A percentile compares a stretch with the other conserved stretches of the same genome.
Conservation (phyloP, 2,888 invertebrate species). For the Cephus spinipes region DNA sequence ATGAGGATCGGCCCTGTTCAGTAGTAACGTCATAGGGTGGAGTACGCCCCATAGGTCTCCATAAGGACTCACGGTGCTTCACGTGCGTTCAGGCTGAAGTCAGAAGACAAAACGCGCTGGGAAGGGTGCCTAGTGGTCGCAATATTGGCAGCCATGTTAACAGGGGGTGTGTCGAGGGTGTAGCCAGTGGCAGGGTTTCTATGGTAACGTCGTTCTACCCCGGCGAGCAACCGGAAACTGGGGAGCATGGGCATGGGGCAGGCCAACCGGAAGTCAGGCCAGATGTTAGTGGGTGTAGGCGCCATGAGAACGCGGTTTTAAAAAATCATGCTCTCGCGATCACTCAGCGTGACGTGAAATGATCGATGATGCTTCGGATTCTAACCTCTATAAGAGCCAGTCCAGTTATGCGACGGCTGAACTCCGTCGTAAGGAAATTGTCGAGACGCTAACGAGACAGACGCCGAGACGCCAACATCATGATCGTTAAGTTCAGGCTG, state of each 20-base stretch:
- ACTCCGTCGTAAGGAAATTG: not conserved
- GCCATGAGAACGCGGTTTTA: slow-evolving; percentile 17
- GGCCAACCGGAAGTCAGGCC: slow-evolving; percentile 22
- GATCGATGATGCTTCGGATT: slow-evolving; percentile 37
- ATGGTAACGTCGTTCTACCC: slow-evolving; percentile 55
- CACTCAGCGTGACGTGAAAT: slow-evolving; percentile 45
- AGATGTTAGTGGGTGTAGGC: slow-evolving; percentile 1
- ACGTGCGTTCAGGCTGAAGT: not conserved
- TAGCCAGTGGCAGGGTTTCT: slow-evolving; percentile 45
- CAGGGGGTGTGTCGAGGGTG: slow-evolving; percentile 54
- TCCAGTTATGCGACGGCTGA: not conserved
- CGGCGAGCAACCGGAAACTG: slow-evolving; percentile 25
- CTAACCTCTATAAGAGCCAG: not conserved
- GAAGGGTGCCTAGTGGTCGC: slow-evolving; percentile 15
- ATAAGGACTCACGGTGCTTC: not conserved
- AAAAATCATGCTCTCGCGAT: slow-evolving; percentile 39
- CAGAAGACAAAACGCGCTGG: not conserved
- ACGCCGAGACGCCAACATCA: too few relatives aligned
- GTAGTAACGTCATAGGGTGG: not conserved
- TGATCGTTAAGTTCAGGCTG: not conserved
- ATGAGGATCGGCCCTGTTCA: not conserved
- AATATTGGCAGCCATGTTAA: slow-evolving; percentile 47
- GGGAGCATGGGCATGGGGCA: not conserved
- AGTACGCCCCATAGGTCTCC: not conserved
- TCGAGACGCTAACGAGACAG: not conserved